phyloP scores from a whole-genome alignment of 1,140 invertebrate species.

The Heliconius himera region DNA sequence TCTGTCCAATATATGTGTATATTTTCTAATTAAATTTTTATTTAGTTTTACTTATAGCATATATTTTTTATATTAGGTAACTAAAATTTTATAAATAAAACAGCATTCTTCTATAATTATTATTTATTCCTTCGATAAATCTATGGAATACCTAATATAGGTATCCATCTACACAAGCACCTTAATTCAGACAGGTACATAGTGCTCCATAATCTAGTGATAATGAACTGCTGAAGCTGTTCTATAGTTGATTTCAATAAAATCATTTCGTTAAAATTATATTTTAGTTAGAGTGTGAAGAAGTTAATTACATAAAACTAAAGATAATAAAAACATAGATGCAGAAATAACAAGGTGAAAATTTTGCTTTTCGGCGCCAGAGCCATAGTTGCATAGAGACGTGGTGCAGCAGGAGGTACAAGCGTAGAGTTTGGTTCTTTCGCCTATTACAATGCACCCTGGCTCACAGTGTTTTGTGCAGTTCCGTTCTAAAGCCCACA shows the following conservation, averaged over 20 bases:
- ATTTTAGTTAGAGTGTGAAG: neutral
- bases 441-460: slow-evolving; percentile 92
- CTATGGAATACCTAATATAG: slow-evolving; percentile 33
- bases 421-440: slow-evolving; percentile 91
- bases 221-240: slow-evolving; percentile 10
- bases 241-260: slow-evolving; percentile 10
- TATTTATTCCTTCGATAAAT: slow-evolving; percentile 24
- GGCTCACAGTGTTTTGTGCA: slow-evolving; percentile 91
- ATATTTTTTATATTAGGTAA: neutral
- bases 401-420: slow-evolving; percentile 91
- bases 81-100: neutral
- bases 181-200: slow-evolving; percentile 12
- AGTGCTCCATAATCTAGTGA: slow-evolving; percentile 24
- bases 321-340: neutral
- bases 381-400: slow-evolving; percentile 89
- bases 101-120: neutral
- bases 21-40: too few species aligned
- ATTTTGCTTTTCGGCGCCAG: slow-evolving; percentile 58
- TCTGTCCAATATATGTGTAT: too few species aligned
- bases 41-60: too few species aligned
- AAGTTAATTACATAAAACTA: slow-evolving; percentile 18
- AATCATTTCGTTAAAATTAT: slow-evolving; percentile 2
- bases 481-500: slow-evolving; percentile 92
- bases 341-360: slow-evolving; percentile 19
- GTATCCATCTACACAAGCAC: slow-evolving; percentile 28